Percentiles rank a stretch among this genome's conserved stretches.
phyloP scores from a whole-genome alignment of 2,797 vertebrate genomes.

The Myioborus miniatus region DNA sequence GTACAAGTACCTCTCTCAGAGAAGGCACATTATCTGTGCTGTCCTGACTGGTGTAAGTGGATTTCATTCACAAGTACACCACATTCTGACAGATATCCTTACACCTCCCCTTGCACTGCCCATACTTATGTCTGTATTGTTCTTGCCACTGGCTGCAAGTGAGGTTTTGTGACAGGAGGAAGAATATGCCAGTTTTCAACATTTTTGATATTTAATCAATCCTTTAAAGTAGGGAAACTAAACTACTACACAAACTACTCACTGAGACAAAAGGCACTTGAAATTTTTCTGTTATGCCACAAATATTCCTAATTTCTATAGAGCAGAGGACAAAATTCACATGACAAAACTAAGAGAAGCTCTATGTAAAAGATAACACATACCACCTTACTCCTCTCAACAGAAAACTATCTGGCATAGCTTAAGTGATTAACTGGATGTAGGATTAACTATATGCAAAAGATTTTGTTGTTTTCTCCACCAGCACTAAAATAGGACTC shows the following conservation, averaged over 20 bases:
- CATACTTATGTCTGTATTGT: background rate
- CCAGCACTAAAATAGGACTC: background rate
- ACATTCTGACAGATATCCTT: background rate
- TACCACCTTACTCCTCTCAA: background rate
- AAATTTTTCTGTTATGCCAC: background rate
- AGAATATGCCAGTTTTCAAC: background rate
- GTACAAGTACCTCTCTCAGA: background rate
- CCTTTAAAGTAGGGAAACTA: background rate
- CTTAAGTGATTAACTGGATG: background rate
- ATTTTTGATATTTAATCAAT: background rate
- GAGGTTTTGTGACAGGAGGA: background rate
- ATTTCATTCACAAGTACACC: conserved; percentile 16
- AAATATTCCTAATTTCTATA: background rate
- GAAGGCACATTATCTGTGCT: background rate
- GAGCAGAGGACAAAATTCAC: background rate
- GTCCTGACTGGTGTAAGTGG: background rate
- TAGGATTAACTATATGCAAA: background rate
- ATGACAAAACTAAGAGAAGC: background rate
- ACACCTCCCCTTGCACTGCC: background rate
- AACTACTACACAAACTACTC: background rate
- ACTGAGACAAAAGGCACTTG: background rate
- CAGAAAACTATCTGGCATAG: background rate
- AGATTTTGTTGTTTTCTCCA: background rate
- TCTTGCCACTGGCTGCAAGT: background rate
- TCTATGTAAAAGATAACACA: background rate